Evolutionary conservation across 2,113 vertebrate species (phyloP), one percentile per base, ranked within the genome.

Genomic region (Ctenomys sociabilis): DNA sequence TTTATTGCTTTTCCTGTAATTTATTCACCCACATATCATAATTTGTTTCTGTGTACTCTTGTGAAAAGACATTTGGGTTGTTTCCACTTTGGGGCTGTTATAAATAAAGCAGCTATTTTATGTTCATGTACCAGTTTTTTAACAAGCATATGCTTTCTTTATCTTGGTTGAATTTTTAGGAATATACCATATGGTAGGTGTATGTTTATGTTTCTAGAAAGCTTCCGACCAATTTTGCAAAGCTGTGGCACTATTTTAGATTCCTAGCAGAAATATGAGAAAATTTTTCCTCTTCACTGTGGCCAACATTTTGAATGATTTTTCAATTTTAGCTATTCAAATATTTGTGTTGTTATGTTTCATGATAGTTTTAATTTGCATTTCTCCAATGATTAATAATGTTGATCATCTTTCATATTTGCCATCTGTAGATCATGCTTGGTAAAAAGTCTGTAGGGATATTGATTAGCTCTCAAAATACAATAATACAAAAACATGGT

Each of bases 1-100:
- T 91, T 91, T 35, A 68, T 91, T 83, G 77, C 10, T 94, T 57
- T 68, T 91, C 40, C 3, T 77, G 77, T 75, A 84, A 83, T 91
- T 93, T 85, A 80, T 85, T 72, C 30, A 43, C 40, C 72, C 17
- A 91, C 66, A 63, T 9, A 64, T 72, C n/a, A 64, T 86, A 90
- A 49, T 89, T 95, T 89, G 45, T 90, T 90, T 93, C n/a, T 90
- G 6, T 26, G 80, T 64, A 43, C 17, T 21, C n/a, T 52, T 72
- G n/a, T 86, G 45, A 64, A 70, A 73, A 90, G 82, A 81, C 82
- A 93, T 90, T 73, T 72, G 54, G 8, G 22, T 63, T 86, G 14
- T 72, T 95, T 90, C 35, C 57, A 70, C 28, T 40, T 63, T 52
- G 35, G n/a, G 40, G 11, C 49, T 93, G 22, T 73, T 87, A 64